Conservation (phyloP, 2,888 invertebrate species). For the Psylliodes chrysocephalus region DNA sequence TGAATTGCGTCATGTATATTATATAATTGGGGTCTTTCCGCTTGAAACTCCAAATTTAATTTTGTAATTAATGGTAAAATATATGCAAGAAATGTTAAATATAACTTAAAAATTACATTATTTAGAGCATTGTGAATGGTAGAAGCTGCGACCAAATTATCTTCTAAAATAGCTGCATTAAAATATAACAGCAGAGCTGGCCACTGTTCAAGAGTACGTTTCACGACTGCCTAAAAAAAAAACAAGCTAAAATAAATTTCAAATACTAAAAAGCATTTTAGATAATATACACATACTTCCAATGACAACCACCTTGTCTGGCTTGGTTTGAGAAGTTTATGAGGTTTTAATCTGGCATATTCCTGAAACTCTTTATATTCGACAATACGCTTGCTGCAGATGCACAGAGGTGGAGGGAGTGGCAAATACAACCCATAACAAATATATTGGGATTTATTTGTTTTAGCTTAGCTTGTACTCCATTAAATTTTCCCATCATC, state of each 20-base stretch:
- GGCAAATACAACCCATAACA: not conserved
- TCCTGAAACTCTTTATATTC: constrained; percentile 9
- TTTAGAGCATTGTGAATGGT: too few relatives aligned
- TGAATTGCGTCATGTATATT: too few relatives aligned
- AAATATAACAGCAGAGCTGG: too few relatives aligned
- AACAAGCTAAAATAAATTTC: not conserved
- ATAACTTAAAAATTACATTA: too few relatives aligned
- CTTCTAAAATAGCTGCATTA: too few relatives aligned
- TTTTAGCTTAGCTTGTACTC: constrained; percentile 3
- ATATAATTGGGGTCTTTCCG: too few relatives aligned
- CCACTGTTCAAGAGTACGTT: constrained; percentile 1
- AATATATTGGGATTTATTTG: not conserved
- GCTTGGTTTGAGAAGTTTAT: constrained; percentile 2
- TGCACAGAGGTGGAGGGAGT: too few relatives aligned
- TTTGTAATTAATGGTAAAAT: too few relatives aligned
- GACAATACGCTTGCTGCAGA: not conserved
- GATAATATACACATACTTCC: not conserved
- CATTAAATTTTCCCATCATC: not conserved
- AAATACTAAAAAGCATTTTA: not conserved
- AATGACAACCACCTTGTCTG: not conserved
- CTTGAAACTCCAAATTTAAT: too few relatives aligned
- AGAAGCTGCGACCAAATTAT: too few relatives aligned
- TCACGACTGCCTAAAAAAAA: constrained; percentile 1
- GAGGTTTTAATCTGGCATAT: not conserved
- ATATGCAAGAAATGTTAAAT: too few relatives aligned